These are phyloP conservation scores for Lithophane leautieri DNA, from an alignment of 2,888 invertebrate species.

Conservation along the genomic window DNA sequence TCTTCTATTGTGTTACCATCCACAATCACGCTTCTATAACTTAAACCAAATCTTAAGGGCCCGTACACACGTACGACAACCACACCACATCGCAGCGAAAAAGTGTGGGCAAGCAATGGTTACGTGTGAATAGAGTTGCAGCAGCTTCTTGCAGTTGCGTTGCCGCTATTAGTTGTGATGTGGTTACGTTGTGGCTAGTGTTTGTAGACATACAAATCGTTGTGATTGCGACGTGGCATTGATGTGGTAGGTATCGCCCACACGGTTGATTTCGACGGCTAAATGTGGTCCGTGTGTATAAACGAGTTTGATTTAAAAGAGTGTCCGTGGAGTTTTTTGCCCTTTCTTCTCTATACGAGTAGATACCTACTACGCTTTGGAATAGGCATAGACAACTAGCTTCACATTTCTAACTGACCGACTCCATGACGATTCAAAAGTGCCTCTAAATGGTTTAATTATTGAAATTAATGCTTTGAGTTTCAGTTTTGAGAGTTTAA, in stretches of 20 bases:
- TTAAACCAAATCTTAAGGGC: constrained; percentile 69
- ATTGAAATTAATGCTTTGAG: too few species aligned
- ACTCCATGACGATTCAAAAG: too few species aligned
- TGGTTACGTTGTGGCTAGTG: neutral
- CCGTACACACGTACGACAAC: neutral
- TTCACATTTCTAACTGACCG: too few species aligned
- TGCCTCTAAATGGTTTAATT: too few species aligned
- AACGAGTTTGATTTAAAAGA: neutral
- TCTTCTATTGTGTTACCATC: constrained; percentile 14
- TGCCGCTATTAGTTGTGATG: neutral
- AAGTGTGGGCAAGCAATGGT: neutral
- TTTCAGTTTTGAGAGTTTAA: too few species aligned
- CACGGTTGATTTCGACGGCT: neutral
- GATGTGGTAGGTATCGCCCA: neutral
- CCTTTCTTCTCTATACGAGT: too few species aligned
- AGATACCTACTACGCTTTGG: too few species aligned
- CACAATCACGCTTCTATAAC: constrained; percentile 55
- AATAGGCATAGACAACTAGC: too few species aligned
- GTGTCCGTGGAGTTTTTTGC: too few species aligned
- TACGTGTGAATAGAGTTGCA: neutral
- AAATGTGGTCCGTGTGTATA: neutral
- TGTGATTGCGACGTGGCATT: neutral
- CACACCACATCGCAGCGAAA: neutral
- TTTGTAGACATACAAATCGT: neutral
- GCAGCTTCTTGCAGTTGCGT: neutral